phyloP scores from a whole-genome alignment of 1,140 invertebrate species.

The Drosophila tsacasi region DNA sequence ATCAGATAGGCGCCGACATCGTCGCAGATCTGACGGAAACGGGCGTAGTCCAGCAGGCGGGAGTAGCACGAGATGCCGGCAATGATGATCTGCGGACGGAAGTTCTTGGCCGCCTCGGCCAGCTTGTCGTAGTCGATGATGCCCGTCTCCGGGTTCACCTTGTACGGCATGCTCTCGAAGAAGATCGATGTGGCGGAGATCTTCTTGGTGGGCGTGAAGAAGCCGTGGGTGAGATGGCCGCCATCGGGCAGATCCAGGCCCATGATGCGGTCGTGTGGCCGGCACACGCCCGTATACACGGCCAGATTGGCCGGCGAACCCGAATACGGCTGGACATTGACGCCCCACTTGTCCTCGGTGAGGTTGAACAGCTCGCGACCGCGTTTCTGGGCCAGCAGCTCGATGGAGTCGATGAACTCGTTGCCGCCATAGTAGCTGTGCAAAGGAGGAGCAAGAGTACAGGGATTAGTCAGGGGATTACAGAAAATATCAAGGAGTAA shows the following conservation, averaged over 20 bases:
- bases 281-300: slow-evolving; percentile 94
- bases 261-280: slow-evolving; percentile 98
- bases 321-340: slow-evolving; percentile 99
- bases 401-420: slow-evolving; percentile 98
- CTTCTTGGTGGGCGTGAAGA: slow-evolving; percentile 95
- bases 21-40: slow-evolving; percentile 95
- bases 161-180: slow-evolving; percentile 99
- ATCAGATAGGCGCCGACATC: slow-evolving; percentile 95
- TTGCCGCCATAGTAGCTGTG: slow-evolving; percentile 98
- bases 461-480: neutral
- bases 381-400: slow-evolving; percentile 94
- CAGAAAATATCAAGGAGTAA: neutral
- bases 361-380: slow-evolving; percentile 94
- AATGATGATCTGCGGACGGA: slow-evolving; percentile 97
- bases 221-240: slow-evolving; percentile 98
- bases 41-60: slow-evolving; percentile 93
- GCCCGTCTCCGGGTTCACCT: slow-evolving; percentile 94
- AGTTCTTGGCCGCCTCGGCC: slow-evolving; percentile 92
- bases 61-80: slow-evolving; percentile 97
- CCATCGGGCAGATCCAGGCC: slow-evolving; percentile 98
- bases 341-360: slow-evolving; percentile 96
- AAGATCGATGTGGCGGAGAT: slow-evolving; percentile 99
- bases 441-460: slow-evolving; percentile 25
- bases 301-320: slow-evolving; percentile 99
- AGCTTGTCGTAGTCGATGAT: slow-evolving; percentile 97